Evolutionary conservation across 2,888 invertebrate species (phyloP).

Genomic region (Microchrysa polita): DNA sequence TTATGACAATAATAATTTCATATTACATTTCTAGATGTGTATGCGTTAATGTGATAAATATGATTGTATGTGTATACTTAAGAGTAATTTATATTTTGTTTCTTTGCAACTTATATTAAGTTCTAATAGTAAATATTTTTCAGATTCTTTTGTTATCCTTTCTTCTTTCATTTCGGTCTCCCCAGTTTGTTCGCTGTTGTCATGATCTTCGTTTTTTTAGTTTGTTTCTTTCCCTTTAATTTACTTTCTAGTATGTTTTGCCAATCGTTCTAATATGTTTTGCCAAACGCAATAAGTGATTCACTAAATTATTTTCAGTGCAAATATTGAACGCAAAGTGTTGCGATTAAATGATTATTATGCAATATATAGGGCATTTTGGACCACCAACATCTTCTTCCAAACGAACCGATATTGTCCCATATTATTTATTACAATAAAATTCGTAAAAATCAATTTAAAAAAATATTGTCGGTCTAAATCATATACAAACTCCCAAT

Average conservation of each 20-base stretch:
- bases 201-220: not conserved
- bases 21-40: not conserved
- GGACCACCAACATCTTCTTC: too few species aligned
- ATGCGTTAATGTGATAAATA: not conserved
- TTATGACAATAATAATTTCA: not conserved
- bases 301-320: too few species aligned
- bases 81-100: not conserved
- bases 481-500: too few species aligned
- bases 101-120: conserved; percentile 7
- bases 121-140: not conserved
- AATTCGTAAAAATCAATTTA: too few species aligned
- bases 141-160: not conserved
- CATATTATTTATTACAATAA: too few species aligned
- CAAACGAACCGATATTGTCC: too few species aligned
- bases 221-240: conserved; percentile 9
- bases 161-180: conserved; percentile 10
- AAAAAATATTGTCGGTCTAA: too few species aligned
- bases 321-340: too few species aligned
- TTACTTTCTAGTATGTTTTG: not conserved
- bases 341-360: too few species aligned
- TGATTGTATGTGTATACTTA: conserved; percentile 5
- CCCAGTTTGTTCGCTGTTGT: conserved; percentile 6
- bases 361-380: too few species aligned
- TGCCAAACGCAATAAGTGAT: too few species aligned
- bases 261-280: too few species aligned